Evolutionary conservation across 2,888 invertebrate genomes (phyloP).

Genomic region (Zhengitettix transpicula): DNA sequence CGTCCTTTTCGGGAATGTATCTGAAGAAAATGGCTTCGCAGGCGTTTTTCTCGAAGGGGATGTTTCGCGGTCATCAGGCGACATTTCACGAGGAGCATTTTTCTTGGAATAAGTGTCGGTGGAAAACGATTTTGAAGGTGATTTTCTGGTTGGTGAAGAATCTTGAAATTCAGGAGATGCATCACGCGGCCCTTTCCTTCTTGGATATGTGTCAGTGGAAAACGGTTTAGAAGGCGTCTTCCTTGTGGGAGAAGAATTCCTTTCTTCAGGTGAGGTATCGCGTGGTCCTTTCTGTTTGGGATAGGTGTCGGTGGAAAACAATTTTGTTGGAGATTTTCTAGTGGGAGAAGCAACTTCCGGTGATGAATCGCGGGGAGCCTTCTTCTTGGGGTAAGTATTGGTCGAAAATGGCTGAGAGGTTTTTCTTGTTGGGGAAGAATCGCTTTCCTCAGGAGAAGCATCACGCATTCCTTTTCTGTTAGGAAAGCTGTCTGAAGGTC

Average conservation of each 20-base stretch:
- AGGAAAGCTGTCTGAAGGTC: slow-evolving; percentile 2
- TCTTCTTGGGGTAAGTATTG: background rate
- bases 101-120: background rate
- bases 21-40: background rate
- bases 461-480: background rate
- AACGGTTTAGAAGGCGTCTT: background rate
- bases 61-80: background rate
- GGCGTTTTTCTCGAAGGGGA: background rate
- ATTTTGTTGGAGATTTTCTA: background rate
- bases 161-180: background rate
- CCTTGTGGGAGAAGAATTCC: background rate
- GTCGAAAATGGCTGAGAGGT: slow-evolving; percentile 9
- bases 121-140: background rate
- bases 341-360: background rate
- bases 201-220: slow-evolving; percentile 4
- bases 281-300: background rate
- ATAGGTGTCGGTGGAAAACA: slow-evolving; percentile 4
- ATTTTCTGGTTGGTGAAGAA: background rate
- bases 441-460: background rate
- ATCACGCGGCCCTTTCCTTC: background rate
- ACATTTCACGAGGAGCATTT: background rate
- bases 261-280: slow-evolving; percentile 1
- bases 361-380: background rate
- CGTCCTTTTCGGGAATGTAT: background rate
- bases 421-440: slow-evolving; percentile 8